These are phyloP conservation scores for Tetramorium bicarinatum DNA, from an alignment of 2,888 invertebrate genomes.

Conservation along the genomic window DNA sequence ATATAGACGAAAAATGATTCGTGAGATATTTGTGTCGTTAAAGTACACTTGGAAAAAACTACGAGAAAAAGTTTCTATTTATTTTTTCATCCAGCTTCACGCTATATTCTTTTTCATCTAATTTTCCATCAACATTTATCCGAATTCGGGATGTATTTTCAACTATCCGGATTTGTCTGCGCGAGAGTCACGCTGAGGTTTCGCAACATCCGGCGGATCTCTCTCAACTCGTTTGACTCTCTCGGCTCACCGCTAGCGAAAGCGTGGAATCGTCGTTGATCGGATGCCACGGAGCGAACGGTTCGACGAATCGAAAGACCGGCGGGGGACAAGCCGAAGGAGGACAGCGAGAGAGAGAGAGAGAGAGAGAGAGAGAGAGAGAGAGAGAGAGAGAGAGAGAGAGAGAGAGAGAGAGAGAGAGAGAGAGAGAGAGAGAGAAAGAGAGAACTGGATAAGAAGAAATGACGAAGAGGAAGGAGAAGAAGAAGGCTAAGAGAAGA, in stretches of 20 bases:
- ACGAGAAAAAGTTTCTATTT: slow-evolving; percentile 4
- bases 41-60: not conserved
- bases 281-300: slow-evolving; percentile 34
- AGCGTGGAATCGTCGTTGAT: slow-evolving; percentile 57
- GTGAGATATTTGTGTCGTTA: not conserved
- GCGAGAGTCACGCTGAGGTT: slow-evolving; percentile 14
- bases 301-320: slow-evolving; percentile 57
- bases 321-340: slow-evolving; percentile 27
- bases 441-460: slow-evolving; percentile 39
- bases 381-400: not conserved
- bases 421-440: too few species aligned
- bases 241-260: slow-evolving; percentile 46
- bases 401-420: slow-evolving; percentile 7
- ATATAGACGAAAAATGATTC: not conserved
- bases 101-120: not conserved
- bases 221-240: slow-evolving; percentile 11
- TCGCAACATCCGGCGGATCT: slow-evolving; percentile 47
- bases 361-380: too few species aligned
- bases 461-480: slow-evolving; percentile 60
- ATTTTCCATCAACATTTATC: slow-evolving; percentile 14
- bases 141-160: not conserved
- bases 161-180: not conserved
- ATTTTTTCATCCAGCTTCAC: slow-evolving; percentile 1
- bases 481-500: slow-evolving; percentile 55
- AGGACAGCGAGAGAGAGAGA: slow-evolving; percentile 25